Evolutionary conservation across 2,888 invertebrate genomes (phyloP).

Genomic region (Drosophila acutilabella): DNA sequence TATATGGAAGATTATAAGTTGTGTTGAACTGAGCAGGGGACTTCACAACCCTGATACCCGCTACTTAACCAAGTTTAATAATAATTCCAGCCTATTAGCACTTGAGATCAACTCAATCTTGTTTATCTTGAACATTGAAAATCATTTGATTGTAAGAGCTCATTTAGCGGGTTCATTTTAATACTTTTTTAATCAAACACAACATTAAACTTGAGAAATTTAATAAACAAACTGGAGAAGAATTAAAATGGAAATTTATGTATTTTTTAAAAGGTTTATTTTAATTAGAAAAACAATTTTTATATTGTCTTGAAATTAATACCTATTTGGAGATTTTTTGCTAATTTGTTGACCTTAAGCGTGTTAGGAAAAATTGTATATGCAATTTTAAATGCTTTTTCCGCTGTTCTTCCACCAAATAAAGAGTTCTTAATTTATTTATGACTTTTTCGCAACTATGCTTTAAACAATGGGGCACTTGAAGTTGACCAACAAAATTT

Average conservation of each 20-base stretch:
- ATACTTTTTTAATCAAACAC: not conserved
- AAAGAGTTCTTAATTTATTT: slow-evolving; percentile 7
- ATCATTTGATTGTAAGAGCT: not conserved
- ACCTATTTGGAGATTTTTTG: too few species aligned
- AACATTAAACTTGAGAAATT: too few species aligned
- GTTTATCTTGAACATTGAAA: slow-evolving; percentile 8
- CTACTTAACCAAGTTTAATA: not conserved
- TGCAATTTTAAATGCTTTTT: too few species aligned
- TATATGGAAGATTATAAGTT: slow-evolving; percentile 20
- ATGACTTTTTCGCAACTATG: slow-evolving; percentile 1
- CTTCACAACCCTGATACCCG: slow-evolving; percentile 2
- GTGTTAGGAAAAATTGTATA: too few species aligned
- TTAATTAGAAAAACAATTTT: too few species aligned
- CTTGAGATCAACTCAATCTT: slow-evolving; percentile 2
- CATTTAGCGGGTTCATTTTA: slow-evolving; percentile 3
- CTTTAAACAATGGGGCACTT: slow-evolving; percentile 25
- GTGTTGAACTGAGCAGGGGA: not conserved
- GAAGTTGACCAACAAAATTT: slow-evolving; percentile 24
- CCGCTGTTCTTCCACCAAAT: not conserved
- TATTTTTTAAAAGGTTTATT: too few species aligned
- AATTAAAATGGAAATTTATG: too few species aligned
- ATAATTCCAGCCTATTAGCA: not conserved
- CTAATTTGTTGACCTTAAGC: too few species aligned
- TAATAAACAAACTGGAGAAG: too few species aligned
- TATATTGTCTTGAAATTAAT: too few species aligned